phyloP scores from a whole-genome alignment of 2,113 vertebrate genomes.

The Pseudorectes ferrugineus region DNA sequence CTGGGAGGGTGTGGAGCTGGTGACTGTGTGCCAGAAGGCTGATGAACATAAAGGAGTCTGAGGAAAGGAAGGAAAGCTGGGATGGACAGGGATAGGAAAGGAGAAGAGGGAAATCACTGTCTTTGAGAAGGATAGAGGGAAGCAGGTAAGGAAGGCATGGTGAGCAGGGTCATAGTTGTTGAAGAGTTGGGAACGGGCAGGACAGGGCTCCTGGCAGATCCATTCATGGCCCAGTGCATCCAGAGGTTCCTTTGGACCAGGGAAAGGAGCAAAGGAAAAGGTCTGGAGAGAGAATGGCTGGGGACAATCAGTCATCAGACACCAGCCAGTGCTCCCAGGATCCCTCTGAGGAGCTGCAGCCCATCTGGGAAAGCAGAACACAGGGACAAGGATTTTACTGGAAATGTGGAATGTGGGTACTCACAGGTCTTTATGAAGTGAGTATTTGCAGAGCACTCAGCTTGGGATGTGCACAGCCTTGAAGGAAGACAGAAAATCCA shows the following conservation, averaged over 20 bases:
- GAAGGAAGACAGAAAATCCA: neutral
- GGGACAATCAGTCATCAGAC: neutral
- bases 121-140: neutral
- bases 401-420: neutral
- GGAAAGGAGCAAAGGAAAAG: neutral
- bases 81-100: neutral
- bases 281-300: neutral
- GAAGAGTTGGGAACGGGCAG: neutral
- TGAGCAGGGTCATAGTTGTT: neutral
- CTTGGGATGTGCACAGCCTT: neutral
- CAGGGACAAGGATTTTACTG: neutral
- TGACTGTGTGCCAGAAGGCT: neutral
- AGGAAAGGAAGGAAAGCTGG: neutral
- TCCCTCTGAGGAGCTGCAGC: neutral
- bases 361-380: neutral
- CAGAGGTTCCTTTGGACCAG: neutral
- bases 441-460: neutral
- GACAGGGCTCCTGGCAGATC: neutral
- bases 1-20: neutral
- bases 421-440: neutral
- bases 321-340: neutral
- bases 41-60: neutral
- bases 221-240: neutral
- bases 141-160: neutral
- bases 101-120: neutral